Evolutionary conservation across 2,888 invertebrate genomes (phyloP).

Genomic region (Incurvaria masculella): DNA sequence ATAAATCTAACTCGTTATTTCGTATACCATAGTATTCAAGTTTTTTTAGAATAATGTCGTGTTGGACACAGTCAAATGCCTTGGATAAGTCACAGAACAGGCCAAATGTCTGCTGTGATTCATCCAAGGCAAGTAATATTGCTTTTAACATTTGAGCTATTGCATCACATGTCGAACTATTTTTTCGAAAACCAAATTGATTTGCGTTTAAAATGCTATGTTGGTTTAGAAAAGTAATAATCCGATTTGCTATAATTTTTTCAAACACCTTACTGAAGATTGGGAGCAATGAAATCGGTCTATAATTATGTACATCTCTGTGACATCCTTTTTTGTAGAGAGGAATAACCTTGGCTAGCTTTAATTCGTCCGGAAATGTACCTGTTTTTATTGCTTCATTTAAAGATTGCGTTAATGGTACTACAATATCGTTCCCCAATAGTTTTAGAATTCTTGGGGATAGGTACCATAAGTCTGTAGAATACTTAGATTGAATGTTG

Average conservation of each 20-base stretch:
- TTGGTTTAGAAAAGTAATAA: conserved; percentile 7
- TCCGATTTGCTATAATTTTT: conserved; percentile 7
- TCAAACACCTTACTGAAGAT: conserved; percentile 11
- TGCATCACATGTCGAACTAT: background rate
- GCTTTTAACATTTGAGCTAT: background rate
- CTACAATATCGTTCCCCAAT: background rate
- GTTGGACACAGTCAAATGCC: conserved; percentile 5
- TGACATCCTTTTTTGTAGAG: conserved; percentile 12
- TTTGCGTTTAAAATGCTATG: conserved; percentile 8
- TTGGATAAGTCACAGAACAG: background rate
- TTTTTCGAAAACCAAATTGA: conserved; percentile 11
- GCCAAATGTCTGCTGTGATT: background rate
- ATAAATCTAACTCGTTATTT: background rate
- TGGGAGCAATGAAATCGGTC: conserved; percentile 12
- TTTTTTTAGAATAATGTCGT: background rate
- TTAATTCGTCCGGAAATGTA: conserved; percentile 10
- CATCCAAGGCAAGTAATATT: background rate
- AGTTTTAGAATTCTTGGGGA: background rate
- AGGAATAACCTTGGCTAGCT: conserved; percentile 12
- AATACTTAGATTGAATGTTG: background rate
- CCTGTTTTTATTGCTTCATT: conserved; percentile 9
- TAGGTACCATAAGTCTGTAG: background rate
- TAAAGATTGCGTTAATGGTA: conserved; percentile 6
- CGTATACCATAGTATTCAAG: background rate
- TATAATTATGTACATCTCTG: conserved; percentile 8